Conservation (phyloP, 1,140 invertebrate genomes). For the Caenorhabditis latens region DNA sequence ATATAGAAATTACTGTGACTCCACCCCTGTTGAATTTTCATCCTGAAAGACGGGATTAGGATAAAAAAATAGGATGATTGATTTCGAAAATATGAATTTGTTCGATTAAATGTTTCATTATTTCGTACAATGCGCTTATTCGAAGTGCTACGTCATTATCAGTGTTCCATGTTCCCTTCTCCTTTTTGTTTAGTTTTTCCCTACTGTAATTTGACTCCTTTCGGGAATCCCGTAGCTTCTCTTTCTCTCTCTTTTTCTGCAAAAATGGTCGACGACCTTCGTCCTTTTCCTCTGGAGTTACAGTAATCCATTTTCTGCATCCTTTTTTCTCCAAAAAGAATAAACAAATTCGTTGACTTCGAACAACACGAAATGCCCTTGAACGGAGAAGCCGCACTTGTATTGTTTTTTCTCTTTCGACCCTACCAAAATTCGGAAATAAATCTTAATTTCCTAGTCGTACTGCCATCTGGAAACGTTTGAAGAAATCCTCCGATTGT, state of each 20-base stretch:
- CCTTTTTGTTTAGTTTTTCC: not conserved
- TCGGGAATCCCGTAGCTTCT: slow-evolving; percentile 11
- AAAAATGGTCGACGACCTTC: slow-evolving; percentile 36
- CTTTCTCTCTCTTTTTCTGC: not conserved
- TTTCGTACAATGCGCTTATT: not conserved
- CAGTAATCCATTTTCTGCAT: not conserved
- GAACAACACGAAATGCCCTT: not conserved
- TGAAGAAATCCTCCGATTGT: slow-evolving; percentile 1
- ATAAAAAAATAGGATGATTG: too few relatives aligned
- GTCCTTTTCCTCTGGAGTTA: not conserved
- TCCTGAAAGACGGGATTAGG: too few relatives aligned
- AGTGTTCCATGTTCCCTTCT: slow-evolving; percentile 9
- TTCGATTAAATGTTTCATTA: not conserved
- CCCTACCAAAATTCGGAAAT: not conserved
- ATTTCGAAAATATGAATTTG: not conserved
- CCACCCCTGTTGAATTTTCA: too few relatives aligned
- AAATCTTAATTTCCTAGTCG: slow-evolving; percentile 3
- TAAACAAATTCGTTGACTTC: not conserved
- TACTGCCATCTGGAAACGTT: slow-evolving; percentile 15
- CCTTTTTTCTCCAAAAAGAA: not conserved
- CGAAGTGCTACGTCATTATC: not conserved
- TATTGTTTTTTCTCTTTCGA: not conserved
- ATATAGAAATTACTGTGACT: too few relatives aligned
- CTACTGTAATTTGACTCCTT: slow-evolving; percentile 24
- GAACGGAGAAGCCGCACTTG: not conserved